Conservation (phyloP, 2,113 vertebrate species). For the Labeo rohita region DNA sequence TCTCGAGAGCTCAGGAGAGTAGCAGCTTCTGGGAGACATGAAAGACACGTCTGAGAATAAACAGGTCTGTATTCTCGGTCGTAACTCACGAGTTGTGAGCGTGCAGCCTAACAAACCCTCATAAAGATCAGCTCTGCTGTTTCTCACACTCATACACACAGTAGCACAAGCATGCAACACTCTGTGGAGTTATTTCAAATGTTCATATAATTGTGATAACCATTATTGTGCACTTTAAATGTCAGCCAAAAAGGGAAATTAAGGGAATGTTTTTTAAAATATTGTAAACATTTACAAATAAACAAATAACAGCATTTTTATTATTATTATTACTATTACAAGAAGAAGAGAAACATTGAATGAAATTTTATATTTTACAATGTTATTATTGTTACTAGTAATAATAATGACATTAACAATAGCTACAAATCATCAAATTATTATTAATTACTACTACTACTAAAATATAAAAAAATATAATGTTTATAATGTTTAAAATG, state of each 20-base stretch:
- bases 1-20: not conserved
- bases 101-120: not conserved
- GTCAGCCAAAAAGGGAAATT: not conserved
- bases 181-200: not conserved
- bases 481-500: too few relatives aligned
- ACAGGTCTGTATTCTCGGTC: not conserved
- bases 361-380: too few relatives aligned
- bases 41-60: not conserved
- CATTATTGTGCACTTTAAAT: not conserved
- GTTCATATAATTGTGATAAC: not conserved
- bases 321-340: too few relatives aligned
- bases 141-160: slow-evolving; percentile 16
- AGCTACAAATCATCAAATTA: too few relatives aligned
- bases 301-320: too few relatives aligned
- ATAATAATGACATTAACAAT: too few relatives aligned
- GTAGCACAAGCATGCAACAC: not conserved
- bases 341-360: too few relatives aligned
- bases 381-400: too few relatives aligned
- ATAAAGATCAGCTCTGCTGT: slow-evolving; percentile 1
- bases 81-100: slow-evolving; percentile 15
- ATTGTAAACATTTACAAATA: too few relatives aligned
- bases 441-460: too few relatives aligned
- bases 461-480: too few relatives aligned
- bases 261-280: not conserved
- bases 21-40: not conserved